Conservation (phyloP, 2,888 invertebrate genomes). For the Leucoma salicis region DNA sequence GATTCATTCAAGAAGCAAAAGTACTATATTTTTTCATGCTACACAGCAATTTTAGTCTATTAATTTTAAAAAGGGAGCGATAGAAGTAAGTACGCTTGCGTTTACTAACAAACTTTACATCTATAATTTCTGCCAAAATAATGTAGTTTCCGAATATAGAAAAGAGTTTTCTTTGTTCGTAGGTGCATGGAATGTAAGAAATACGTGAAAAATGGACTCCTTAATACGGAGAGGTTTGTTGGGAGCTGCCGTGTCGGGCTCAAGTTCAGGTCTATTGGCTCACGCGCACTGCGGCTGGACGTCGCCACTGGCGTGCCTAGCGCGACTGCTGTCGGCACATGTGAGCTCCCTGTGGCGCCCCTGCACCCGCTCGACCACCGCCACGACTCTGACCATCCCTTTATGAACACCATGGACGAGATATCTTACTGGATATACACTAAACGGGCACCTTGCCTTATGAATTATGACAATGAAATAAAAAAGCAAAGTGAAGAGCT, state of each 20-base stretch:
- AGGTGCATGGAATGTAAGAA: slow-evolving; percentile 68
- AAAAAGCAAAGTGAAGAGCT: slow-evolving; percentile 52
- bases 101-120: not conserved
- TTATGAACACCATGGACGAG: slow-evolving; percentile 75
- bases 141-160: not conserved
- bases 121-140: not conserved
- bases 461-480: slow-evolving; percentile 60
- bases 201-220: slow-evolving; percentile 33
- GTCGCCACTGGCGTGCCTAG: slow-evolving; percentile 43
- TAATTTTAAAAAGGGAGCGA: slow-evolving; percentile 4
- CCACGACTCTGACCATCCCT: slow-evolving; percentile 44
- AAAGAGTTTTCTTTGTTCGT: slow-evolving; percentile 33
- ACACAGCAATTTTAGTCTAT: not conserved
- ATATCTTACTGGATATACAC: slow-evolving; percentile 75
- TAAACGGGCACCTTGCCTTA: slow-evolving; percentile 72
- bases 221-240: slow-evolving; percentile 17
- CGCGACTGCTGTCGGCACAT: slow-evolving; percentile 36
- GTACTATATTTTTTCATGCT: not conserved
- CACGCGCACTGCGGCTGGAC: slow-evolving; percentile 45
- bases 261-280: slow-evolving; percentile 39
- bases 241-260: slow-evolving; percentile 30
- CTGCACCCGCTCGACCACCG: slow-evolving; percentile 18
- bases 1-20: slow-evolving; percentile 4
- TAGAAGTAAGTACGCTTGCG: slow-evolving; percentile 15
- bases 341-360: slow-evolving; percentile 24